Percentiles rank a stretch among this genome's conserved stretches.
phyloP scores from a whole-genome alignment of 1,140 invertebrate species.

The Armadillidium nasatum region DNA sequence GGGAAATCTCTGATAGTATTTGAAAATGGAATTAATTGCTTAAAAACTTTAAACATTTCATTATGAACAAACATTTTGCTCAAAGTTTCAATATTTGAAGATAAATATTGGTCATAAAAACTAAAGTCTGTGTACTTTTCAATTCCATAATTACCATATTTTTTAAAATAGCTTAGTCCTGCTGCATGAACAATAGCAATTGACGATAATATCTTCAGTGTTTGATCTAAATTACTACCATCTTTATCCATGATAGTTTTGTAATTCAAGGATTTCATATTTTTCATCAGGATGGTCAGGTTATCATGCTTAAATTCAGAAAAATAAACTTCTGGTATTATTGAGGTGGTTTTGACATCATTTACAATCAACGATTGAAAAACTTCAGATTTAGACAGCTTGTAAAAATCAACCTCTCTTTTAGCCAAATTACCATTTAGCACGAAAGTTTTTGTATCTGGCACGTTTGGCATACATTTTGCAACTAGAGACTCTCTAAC shows the following conservation, averaged over 20 bases:
- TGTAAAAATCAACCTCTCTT: conserved; percentile 22
- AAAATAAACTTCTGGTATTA: conserved; percentile 17
- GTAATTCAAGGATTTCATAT: conserved; percentile 19
- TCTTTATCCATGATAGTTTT: conserved; percentile 10
- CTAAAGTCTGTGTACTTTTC: background rate
- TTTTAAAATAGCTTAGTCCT: conserved; percentile 7
- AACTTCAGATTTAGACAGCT: conserved; percentile 14
- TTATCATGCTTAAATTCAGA: conserved; percentile 7
- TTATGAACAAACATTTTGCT: background rate
- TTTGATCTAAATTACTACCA: conserved; percentile 9
- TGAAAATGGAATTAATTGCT: conserved; percentile 12
- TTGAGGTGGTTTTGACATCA: background rate
- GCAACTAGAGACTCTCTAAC: background rate
- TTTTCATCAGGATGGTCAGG: conserved; percentile 23
- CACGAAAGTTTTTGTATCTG: background rate
- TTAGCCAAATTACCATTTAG: conserved; percentile 5
- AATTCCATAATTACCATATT: conserved; percentile 19
- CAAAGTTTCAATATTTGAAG: conserved; percentile 17
- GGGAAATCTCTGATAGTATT: conserved; percentile 8
- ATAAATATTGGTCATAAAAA: conserved; percentile 24
- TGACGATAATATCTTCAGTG: background rate
- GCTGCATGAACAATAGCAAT: conserved; percentile 23
- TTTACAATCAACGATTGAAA: background rate
- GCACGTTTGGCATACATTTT: background rate
- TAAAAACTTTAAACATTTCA: background rate